These are phyloP conservation scores for Morpho helenor DNA, from an alignment of 2,888 invertebrate species.

Conservation along the genomic window DNA sequence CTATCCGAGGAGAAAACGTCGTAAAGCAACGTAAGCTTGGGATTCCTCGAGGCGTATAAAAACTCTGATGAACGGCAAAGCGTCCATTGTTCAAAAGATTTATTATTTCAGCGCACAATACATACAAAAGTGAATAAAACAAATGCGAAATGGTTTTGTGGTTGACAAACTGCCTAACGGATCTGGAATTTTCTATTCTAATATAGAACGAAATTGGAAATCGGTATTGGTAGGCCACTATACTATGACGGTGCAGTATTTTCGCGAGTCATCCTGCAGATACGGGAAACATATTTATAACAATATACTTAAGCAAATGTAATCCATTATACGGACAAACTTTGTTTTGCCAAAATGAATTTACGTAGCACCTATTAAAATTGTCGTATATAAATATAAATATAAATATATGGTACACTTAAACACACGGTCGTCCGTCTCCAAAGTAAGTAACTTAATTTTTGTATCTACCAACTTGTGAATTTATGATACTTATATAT, in stretches of 20 bases:
- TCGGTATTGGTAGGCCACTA: slow-evolving; percentile 37
- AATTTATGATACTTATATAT: no score
- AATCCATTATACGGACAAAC: slow-evolving; percentile 3
- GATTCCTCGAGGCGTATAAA: slow-evolving; percentile 38
- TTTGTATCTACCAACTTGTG: no score
- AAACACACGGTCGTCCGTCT: no score
- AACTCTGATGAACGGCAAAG: slow-evolving; percentile 40
- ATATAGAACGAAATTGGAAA: slow-evolving; percentile 50
- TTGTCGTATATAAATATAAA: no score
- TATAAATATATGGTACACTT: no score
- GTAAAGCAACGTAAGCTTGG: slow-evolving; percentile 31
- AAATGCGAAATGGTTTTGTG: slow-evolving; percentile 37
- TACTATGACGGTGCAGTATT: slow-evolving; percentile 15
- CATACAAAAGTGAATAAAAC: slow-evolving; percentile 48
- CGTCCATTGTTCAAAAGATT: slow-evolving; percentile 48
- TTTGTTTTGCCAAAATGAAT: neutral
- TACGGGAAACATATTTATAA: neutral
- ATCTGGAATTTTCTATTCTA: slow-evolving; percentile 43
- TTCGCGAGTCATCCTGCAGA: slow-evolving; percentile 3
- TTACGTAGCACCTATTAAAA: no score
- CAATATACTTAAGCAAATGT: slow-evolving; percentile 5
- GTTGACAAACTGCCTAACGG: slow-evolving; percentile 42
- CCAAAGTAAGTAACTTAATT: no score
- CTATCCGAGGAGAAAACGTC: slow-evolving; percentile 25
- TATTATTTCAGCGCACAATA: slow-evolving; percentile 46